phyloP scores from a whole-genome alignment of 2,888 invertebrate species.

The Drosophila kanekoi region DNA sequence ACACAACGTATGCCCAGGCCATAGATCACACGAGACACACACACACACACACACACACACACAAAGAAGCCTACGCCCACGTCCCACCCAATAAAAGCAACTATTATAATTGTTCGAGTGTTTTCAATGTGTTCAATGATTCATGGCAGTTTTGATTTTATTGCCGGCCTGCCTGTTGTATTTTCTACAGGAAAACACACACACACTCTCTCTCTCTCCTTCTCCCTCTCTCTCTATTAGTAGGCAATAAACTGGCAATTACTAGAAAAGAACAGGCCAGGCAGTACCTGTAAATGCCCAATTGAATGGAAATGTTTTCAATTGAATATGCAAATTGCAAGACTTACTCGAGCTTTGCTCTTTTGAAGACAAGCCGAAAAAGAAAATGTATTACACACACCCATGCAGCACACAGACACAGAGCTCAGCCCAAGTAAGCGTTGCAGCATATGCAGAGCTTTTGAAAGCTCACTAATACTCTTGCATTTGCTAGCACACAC shows the following conservation, averaged over 20 bases:
- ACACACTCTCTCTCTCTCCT: too few relatives aligned
- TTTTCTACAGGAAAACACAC: slow-evolving; percentile 1
- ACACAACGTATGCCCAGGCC: slow-evolving; percentile 49
- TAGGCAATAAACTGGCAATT: slow-evolving; percentile 47
- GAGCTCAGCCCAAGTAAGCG: background rate
- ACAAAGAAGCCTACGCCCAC: slow-evolving; percentile 28
- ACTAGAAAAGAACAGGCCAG: slow-evolving; percentile 22
- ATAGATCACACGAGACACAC: slow-evolving; percentile 61
- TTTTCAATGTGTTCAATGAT: slow-evolving; percentile 72
- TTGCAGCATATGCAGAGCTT: background rate
- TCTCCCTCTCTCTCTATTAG: background rate
- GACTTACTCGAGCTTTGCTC: slow-evolving; percentile 4
- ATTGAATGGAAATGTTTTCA: slow-evolving; percentile 39
- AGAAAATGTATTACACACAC: background rate
- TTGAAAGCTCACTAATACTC: slow-evolving; percentile 5
- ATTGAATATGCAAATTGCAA: slow-evolving; percentile 45
- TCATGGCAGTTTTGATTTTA: slow-evolving; percentile 72
- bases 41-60: slow-evolving; percentile 24
- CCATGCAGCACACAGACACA: background rate
- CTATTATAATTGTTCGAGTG: slow-evolving; percentile 71
- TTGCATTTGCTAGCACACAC: slow-evolving; percentile 3
- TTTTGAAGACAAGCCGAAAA: background rate
- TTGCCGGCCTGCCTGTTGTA: slow-evolving; percentile 32
- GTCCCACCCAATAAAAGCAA: slow-evolving; percentile 11
- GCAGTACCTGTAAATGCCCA: slow-evolving; percentile 31